Evolutionary conservation across 53 echinoderm and acorn worm genomes (phyloP).

Genomic region (Henricia sp.): DNA sequence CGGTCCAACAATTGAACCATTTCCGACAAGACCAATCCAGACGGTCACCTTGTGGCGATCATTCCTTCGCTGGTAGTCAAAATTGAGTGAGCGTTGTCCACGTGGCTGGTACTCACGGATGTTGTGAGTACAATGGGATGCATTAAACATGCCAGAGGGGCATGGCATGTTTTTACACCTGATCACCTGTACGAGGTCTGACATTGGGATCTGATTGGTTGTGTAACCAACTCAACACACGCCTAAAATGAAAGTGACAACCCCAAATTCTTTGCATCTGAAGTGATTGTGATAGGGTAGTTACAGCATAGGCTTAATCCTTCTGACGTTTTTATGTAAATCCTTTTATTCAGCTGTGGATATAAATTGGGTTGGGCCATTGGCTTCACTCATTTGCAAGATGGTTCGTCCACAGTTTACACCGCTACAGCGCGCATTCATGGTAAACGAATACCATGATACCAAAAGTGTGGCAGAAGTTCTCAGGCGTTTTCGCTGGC

Average conservation of each 20-base stretch:
- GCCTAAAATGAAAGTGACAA: too few relatives aligned
- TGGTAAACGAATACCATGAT: neutral
- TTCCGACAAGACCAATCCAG: conserved; percentile 44
- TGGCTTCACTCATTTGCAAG: conserved; percentile 5
- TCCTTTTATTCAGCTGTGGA: neutral
- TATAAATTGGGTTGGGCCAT: neutral
- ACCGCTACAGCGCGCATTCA: conserved; percentile 1
- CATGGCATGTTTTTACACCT: too few relatives aligned
- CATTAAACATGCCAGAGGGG: too few relatives aligned
- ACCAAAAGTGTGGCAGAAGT: too few relatives aligned
- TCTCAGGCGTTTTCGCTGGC: too few relatives aligned
- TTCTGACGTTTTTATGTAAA: neutral
- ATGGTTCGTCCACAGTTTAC: conserved; percentile 12
- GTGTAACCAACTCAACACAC: too few relatives aligned
- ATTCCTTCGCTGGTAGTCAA: conserved; percentile 15
- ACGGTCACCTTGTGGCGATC: conserved; percentile 25
- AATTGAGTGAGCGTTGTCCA: conserved; percentile 19
- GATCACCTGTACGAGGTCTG: too few relatives aligned
- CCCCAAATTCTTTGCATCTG: too few relatives aligned
- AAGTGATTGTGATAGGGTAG: too few relatives aligned
- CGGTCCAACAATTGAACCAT: conserved; percentile 38
- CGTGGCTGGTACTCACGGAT: conserved; percentile 6
- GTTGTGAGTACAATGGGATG: too few relatives aligned
- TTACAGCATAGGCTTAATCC: too few relatives aligned
- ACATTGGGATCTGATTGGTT: too few relatives aligned